Evolutionary conservation across 2,888 invertebrate species (phyloP), one percentile per base, ranked within the genome.

Genomic region (Leucophora obtusa): DNA sequence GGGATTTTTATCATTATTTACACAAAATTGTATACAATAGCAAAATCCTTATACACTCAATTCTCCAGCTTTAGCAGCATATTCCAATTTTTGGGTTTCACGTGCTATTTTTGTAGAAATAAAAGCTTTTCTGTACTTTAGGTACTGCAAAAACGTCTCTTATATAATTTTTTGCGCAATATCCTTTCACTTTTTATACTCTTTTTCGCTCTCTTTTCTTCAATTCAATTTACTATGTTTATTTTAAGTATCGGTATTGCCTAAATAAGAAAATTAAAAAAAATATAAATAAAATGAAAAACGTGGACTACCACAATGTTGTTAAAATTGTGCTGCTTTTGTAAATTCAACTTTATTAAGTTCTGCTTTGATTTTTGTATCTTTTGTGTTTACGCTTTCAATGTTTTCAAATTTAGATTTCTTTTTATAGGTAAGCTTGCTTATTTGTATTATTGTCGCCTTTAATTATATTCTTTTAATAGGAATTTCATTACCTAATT

Each of bases 241-340:
- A 3, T 15, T 47, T 47, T 62, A 21, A 43, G 9, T 47, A 9
- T 50, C 5, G 9, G 15, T 33, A n/a, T 11, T 28, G 18, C 0
- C 28, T 21, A n/a, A n/a, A n/a, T n/a, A n/a, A n/a, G n/a, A n/a
- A n/a, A n/a, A n/a, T n/a, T n/a, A n/a, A 14, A 18, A 51, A 18
- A 17, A n/a, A 14, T n/a, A 51, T 14, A 53, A 53, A 33, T 10
- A n/a, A 10, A 11, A 51, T 43, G n/a, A 4, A 58, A 50, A 70
- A 77, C 77, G 56, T 81, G 81, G 81, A 81, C 81, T 81, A 81
- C 73, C 81, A 73, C 81, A 81, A 81, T 74, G 43, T 66, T 66
- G 56, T 70, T 62, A 66, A 73, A 66, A 51, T 77, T 81, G 77
- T 70, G 65, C 69, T 70, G 24, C 50, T 71, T 47, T 59, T 71